Conservation (phyloP, 2,113 vertebrate genomes). For the Nothocercus nigrocapillus region DNA sequence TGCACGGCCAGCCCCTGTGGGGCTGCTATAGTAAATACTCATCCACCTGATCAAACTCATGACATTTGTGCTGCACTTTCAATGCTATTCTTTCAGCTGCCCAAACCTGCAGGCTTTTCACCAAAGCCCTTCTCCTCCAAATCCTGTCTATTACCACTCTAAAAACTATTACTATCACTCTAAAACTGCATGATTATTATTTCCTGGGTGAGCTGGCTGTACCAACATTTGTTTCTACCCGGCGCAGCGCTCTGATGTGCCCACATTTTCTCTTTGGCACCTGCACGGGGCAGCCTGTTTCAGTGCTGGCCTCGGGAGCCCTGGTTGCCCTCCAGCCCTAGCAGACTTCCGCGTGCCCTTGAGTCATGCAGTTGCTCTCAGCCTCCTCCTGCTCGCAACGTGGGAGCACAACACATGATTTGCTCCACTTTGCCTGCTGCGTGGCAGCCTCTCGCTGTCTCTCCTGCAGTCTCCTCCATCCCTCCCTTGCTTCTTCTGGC, state of each 20-base stretch:
- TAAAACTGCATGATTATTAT: neutral
- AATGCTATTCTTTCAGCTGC: neutral
- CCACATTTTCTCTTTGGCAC: neutral
- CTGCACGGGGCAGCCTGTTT: neutral
- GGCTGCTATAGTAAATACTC: neutral
- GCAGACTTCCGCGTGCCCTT: conserved; percentile 54
- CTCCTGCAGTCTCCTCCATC: neutral
- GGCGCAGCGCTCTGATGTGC: neutral
- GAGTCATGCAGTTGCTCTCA: neutral
- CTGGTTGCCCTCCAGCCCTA: neutral
- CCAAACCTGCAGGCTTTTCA: neutral
- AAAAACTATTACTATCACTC: no score
- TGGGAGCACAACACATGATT: neutral
- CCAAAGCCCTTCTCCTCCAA: neutral
- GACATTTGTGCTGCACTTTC: neutral
- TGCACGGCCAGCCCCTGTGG: rapidly evolving
- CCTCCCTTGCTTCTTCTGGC: neutral
- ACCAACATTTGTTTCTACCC: neutral
- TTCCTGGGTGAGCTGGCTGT: neutral
- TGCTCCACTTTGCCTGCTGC: neutral
- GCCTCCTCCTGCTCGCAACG: conserved; percentile 16
- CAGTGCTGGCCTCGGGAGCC: neutral
- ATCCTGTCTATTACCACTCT: neutral
- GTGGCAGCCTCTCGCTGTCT: neutral
- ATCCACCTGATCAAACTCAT: neutral